phyloP scores from a whole-genome alignment of 2,888 invertebrate species.

The Itoplectis maculator region DNA sequence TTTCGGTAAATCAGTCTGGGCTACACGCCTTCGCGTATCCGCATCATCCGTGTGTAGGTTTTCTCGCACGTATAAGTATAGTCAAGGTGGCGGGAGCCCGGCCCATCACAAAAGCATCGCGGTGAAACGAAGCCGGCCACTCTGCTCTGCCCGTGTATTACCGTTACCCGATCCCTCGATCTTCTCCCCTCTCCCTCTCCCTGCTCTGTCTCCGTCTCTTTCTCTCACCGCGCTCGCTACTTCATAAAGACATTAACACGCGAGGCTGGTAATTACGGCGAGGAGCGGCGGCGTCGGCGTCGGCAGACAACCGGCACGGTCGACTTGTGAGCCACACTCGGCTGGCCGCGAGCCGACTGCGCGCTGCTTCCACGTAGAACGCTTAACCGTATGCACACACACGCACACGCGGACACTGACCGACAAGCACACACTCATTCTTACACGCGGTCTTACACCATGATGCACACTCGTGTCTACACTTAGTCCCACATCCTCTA shows the following conservation, averaged over 20 bases:
- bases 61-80: not conserved
- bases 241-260: conserved; percentile 79
- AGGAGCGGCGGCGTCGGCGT: conserved; percentile 24
- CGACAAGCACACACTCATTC: conserved; percentile 3
- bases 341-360: conserved; percentile 12
- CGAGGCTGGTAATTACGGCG: conserved; percentile 76
- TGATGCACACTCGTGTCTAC: too few species aligned
- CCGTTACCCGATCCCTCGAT: conserved; percentile 68
- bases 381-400: conserved; percentile 29
- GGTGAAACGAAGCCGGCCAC: conserved; percentile 40
- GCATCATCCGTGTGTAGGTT: not conserved
- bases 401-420: too few species aligned
- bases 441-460: too few species aligned
- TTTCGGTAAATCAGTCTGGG: conserved; percentile 43
- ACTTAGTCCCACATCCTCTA: too few species aligned
- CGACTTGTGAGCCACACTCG: conserved; percentile 43
- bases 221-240: conserved; percentile 58
- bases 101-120: conserved; percentile 36
- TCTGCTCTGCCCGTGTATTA: conserved; percentile 43
- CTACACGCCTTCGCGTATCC: conserved; percentile 9
- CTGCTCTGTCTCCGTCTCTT: too few species aligned
- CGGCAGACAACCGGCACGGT: conserved; percentile 65
- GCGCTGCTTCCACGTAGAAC: conserved; percentile 37
- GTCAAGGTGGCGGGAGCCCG: conserved; percentile 5
- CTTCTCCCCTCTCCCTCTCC: conserved; percentile 10